Conservation (phyloP, 23 tunicate genomes). For the Halocynthia aurantium region DNA sequence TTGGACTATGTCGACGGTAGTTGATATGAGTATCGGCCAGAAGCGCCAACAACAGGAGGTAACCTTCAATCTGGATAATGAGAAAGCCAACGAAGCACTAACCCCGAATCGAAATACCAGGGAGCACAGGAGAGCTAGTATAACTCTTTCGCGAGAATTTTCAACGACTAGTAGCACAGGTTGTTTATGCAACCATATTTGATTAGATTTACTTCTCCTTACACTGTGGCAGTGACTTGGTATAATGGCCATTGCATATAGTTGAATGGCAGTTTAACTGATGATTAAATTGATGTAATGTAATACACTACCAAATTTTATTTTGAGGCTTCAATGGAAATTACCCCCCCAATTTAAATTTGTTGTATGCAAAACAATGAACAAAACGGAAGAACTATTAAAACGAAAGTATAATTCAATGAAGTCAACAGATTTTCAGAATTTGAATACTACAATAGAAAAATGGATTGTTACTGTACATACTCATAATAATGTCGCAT, state of each 20-base stretch:
- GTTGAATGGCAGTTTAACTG: no score
- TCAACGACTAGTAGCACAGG: conserved; percentile 67
- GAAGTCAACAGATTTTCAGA: no score
- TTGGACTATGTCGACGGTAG: neutral
- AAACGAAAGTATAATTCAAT: no score
- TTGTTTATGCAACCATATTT: conserved; percentile 3
- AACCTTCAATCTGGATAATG: conserved; percentile 15
- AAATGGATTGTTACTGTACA: no score
- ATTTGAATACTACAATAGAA: no score
- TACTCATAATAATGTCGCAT: no score
- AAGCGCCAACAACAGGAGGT: conserved; percentile 11
- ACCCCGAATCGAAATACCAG: conserved; percentile 40
- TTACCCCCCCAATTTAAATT: no score
- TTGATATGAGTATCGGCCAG: neutral
- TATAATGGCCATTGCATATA: neutral
- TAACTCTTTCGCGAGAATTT: conserved; percentile 53
- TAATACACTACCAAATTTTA: no score
- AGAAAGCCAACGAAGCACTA: neutral
- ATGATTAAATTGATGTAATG: no score
- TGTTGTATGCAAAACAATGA: no score
- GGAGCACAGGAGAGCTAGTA: conserved; percentile 53
- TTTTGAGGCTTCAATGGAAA: no score
- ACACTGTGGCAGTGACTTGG: neutral
- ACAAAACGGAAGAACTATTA: no score
- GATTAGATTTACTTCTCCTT: neutral